phyloP scores from a whole-genome alignment of 2,888 invertebrate species.

The Boloria selene region DNA sequence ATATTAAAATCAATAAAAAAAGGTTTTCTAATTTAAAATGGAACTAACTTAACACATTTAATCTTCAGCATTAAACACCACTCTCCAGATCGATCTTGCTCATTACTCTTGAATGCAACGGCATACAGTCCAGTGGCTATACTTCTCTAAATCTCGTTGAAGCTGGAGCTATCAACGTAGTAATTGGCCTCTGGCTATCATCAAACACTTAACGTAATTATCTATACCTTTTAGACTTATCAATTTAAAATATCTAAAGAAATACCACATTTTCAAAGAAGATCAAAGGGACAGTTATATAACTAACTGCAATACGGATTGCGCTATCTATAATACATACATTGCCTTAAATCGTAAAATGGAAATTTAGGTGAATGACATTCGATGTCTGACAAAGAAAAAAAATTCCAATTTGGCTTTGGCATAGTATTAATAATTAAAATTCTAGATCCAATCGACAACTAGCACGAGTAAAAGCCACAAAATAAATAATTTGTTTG shows the following conservation, averaged over 20 bases:
- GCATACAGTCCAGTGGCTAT: background rate
- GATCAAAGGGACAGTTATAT: conserved; percentile 35
- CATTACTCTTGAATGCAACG: conserved; percentile 10
- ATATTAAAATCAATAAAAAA: too few relatives aligned
- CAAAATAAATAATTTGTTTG: too few relatives aligned
- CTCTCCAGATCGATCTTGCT: background rate
- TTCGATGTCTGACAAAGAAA: conserved; percentile 1
- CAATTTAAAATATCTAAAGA: background rate
- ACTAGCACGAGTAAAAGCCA: too few relatives aligned
- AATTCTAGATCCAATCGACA: too few relatives aligned
- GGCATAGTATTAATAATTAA: too few relatives aligned
- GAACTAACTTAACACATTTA: background rate
- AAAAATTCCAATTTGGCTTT: too few relatives aligned
- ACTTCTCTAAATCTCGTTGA: background rate
- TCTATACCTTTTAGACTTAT: background rate
- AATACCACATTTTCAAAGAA: conserved; percentile 29
- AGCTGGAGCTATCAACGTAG: background rate
- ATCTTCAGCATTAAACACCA: background rate
- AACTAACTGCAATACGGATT: conserved; percentile 39
- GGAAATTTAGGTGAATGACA: conserved; percentile 34
- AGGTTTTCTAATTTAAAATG: background rate
- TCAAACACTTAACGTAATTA: background rate
- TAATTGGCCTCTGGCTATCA: background rate
- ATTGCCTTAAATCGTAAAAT: conserved; percentile 38
- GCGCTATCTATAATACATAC: conserved; percentile 38